A percentile compares a stretch with the other conserved stretches of the same genome.
These are phyloP conservation scores for Thalpophila matura DNA, from an alignment of 2,888 invertebrate species.

Conservation along the genomic window DNA sequence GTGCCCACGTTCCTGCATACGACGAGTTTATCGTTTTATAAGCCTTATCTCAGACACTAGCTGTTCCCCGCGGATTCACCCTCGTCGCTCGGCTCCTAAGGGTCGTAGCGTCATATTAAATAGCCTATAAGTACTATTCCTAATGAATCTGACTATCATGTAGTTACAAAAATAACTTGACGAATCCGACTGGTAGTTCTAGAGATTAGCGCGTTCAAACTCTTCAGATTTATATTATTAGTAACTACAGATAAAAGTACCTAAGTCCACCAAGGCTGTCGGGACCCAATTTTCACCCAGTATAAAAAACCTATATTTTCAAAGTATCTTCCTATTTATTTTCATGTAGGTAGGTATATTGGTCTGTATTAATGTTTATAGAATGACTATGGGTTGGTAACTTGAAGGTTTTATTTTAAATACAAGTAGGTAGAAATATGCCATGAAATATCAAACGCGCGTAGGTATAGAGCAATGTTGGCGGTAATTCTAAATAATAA, in stretches of 20 bases:
- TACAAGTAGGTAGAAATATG: conserved; percentile 10
- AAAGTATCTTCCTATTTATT: neutral
- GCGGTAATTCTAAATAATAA: neutral
- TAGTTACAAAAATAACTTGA: too few relatives aligned
- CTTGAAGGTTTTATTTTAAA: neutral
- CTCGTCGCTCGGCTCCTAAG: too few relatives aligned
- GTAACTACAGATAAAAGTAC: neutral
- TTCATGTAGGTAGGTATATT: neutral
- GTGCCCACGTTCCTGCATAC: too few relatives aligned
- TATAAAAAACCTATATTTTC: neutral
- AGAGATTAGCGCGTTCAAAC: too few relatives aligned
- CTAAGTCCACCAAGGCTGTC: neutral
- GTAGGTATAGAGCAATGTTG: conserved; percentile 14
- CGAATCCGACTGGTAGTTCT: too few relatives aligned
- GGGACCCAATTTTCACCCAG: conserved; percentile 11
- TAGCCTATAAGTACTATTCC: too few relatives aligned
- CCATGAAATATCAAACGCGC: conserved; percentile 9
- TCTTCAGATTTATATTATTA: too few relatives aligned
- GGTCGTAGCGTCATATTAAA: too few relatives aligned
- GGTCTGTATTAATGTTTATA: neutral
- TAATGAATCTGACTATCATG: too few relatives aligned
- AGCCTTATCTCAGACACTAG: too few relatives aligned
- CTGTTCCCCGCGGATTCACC: too few relatives aligned
- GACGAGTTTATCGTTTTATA: too few relatives aligned
- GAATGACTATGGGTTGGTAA: conserved; percentile 48